phyloP scores from a whole-genome alignment of 2,888 invertebrate species.

The Diaperis boleti region DNA sequence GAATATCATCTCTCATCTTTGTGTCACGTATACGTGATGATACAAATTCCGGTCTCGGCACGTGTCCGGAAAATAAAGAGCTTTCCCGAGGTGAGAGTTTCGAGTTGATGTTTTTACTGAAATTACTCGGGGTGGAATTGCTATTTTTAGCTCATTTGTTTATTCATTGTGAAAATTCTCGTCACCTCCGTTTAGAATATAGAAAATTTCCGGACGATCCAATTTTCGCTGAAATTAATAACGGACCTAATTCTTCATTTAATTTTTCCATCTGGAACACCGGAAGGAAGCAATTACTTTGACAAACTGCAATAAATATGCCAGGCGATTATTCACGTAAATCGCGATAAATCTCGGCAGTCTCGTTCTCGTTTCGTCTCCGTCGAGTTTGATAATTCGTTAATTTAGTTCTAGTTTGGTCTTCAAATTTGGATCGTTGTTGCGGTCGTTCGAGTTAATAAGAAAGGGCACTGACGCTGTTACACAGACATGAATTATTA shows the following conservation, averaged over 20 bases:
- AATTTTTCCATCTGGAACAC: too few relatives aligned
- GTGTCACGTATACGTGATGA: conserved; percentile 14
- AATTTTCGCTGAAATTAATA: too few relatives aligned
- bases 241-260: too few relatives aligned
- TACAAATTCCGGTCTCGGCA: conserved; percentile 18
- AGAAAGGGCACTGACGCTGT: conserved; percentile 13
- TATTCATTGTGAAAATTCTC: too few relatives aligned
- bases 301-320: too few relatives aligned
- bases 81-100: neutral
- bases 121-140: too few relatives aligned
- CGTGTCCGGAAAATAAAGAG: conserved; percentile 12
- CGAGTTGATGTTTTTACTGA: neutral
- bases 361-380: neutral
- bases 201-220: too few relatives aligned
- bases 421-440: conserved; percentile 16
- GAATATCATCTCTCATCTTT: conserved; percentile 9
- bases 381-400: neutral
- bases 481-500: conserved; percentile 20
- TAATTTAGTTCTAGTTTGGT: conserved; percentile 16
- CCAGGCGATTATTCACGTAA: too few relatives aligned
- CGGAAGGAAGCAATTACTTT: too few relatives aligned
- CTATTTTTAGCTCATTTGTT: too few relatives aligned
- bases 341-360: neutral
- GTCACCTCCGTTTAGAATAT: too few relatives aligned
- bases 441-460: conserved; percentile 8